Evolutionary conservation across 2,797 vertebrate species (phyloP), one percentile per base, ranked within the genome.

Genomic region (Tenualosa thibaudeaui): DNA sequence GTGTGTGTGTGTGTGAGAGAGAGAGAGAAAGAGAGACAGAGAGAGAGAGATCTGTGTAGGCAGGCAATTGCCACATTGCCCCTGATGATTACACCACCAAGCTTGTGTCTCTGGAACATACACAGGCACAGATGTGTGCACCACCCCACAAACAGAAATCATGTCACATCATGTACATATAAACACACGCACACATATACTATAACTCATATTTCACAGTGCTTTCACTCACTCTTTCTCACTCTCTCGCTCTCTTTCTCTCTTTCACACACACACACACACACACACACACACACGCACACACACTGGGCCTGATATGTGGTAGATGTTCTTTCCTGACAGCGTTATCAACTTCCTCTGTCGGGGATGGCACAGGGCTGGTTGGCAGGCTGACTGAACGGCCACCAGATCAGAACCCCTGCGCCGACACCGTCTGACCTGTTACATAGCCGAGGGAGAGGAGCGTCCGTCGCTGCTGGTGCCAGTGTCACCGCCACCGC

Each of bases 361-460:
- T 85, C 87, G 85, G 56, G 78, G 62, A 71, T 58, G 84, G 43
- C 81, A 78, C 81, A 83, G 54, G 54, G 54, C 54, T 19, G 58
- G 4, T 6, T 62, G 58, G 22, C 22, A 6, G n/a, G 22, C 58
- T 62, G 58, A n/a, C 4, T 22, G 54, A 56, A 22, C 19, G 54
- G 19, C 56, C 71, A 86, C 87, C 83, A 40, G 82, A 86, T 37
- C 13, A 88, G 50, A 86, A 46, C 40, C 71, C 91, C 88, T 88
- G 84, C 87, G 83, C 85, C 88, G 87, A 86, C 90, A 87, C 83
- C 75, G 85, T 87, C 88, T 90, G 89, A 88, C 88, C 43, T 90
- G 83, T 87, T 88, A 87, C 89, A 88, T 92, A 81, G 87, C 40
- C 85, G 86, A 83, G 86, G 88, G 40, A 46, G 71, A 46, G 40